Base-by-base conservation (phyloP, 2,797 vertebrate species). In the Sorex maritimensis region DNA sequence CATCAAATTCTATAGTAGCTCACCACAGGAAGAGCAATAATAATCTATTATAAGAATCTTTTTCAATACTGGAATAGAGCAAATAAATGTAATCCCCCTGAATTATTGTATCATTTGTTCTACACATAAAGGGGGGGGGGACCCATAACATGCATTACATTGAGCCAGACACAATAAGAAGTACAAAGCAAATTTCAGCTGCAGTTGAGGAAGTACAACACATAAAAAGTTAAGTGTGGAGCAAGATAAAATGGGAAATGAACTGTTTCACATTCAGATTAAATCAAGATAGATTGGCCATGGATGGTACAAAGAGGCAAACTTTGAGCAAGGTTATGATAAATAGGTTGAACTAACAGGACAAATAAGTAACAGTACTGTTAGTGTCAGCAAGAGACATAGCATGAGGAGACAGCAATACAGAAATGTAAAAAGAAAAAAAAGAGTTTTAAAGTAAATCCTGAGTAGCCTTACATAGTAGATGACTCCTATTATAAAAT, bases 21-120 rank as follows among this genome's bases (percentile, higher is more conserved):
- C 84, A 77, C 81, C 30, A 24, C 61, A 92, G 46, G 89, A 87
- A 91, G 84, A 94, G 21, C 46, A 80, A 93, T 94, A 80, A 95
- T 85, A 71, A 95, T 95, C 61, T 86, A 94, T 96, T 89, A 92
- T 82, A 93, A 91, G 93, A 95, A 79, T 89, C 6, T 90, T 94
- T 93, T 81, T 91, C 21, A 55, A 38, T 84, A 87, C 55, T 21
- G 81, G 34, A 93, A 63, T 38, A 85, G 84, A 97, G 49, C 81
- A 92, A 96, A 77, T 91, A 94, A 91, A 92, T 67, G 34, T 61
- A 87, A 94, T 93, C 85, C 75, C 71, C 21, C 19, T 93, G 81
- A 95, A 93, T 96, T 95, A 95, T 86, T 80, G 55, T 90, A n/a
- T 81, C 67, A 83, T 94, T 95, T 95, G 46, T 94, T 88, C 74